phyloP scores from a whole-genome alignment of 2,113 vertebrate genomes.

The Trichomycterus rosablanca region DNA sequence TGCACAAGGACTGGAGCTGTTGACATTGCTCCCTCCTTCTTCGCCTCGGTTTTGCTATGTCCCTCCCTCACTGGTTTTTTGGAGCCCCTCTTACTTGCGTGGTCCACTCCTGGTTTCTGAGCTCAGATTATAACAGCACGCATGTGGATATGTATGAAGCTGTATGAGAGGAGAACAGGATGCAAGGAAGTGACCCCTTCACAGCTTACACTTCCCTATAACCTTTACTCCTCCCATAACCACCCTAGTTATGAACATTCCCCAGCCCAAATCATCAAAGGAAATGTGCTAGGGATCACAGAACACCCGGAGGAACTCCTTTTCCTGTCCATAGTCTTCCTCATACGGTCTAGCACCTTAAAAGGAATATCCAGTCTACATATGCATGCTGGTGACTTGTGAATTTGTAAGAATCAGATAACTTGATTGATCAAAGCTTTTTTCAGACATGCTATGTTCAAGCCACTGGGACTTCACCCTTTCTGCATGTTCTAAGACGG shows the following conservation, averaged over 20 bases:
- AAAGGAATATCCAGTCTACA: not conserved
- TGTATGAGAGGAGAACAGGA: constrained; percentile 39
- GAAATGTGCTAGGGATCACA: constrained; percentile 36
- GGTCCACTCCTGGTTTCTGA: too few relatives aligned
- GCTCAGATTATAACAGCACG: too few relatives aligned
- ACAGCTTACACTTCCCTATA: constrained; percentile 39
- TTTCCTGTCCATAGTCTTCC: constrained; percentile 41
- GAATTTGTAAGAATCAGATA: too few relatives aligned
- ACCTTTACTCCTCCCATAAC: constrained; percentile 23
- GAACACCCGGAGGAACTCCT: constrained; percentile 50
- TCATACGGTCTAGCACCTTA: constrained; percentile 16
- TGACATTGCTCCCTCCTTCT: constrained; percentile 53
- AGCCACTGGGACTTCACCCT: constrained; percentile 27
- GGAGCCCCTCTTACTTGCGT: constrained; percentile 22
- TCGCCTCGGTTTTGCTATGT: constrained; percentile 30
- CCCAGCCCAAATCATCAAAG: constrained; percentile 12
- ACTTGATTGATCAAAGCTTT: too few relatives aligned
- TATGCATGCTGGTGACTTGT: too few relatives aligned
- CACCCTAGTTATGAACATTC: constrained; percentile 31
- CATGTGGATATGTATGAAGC: constrained; percentile 42
- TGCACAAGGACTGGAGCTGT: constrained; percentile 57
- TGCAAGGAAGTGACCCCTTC: constrained; percentile 55
- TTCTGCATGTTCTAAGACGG: constrained; percentile 15
- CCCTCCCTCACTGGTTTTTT: not conserved
- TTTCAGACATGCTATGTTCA: too few relatives aligned